Percentiles rank a stretch among this genome's conserved stretches.
Conservation (phyloP, 2,113 vertebrate genomes). For the Lepisosteus oculatus region DNA sequence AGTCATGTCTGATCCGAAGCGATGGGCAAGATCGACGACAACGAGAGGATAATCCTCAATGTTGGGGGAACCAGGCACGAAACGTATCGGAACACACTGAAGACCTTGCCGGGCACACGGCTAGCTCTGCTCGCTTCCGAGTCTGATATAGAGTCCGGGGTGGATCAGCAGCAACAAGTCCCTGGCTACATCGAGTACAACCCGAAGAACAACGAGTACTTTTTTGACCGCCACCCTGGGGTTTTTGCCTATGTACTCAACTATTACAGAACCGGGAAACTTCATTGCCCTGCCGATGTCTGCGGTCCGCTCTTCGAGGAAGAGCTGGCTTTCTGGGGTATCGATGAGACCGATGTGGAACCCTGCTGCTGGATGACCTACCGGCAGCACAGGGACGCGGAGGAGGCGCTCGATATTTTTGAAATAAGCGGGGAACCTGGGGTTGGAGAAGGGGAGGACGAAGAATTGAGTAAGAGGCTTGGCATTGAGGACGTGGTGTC, state of each 20-base stretch:
- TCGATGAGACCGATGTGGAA: slow-evolving; percentile 96
- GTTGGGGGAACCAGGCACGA: slow-evolving; percentile 94
- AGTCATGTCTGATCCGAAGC: slow-evolving; percentile 92
- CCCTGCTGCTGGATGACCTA: slow-evolving; percentile 97
- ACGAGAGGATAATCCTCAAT: slow-evolving; percentile 98
- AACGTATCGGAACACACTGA: slow-evolving; percentile 91
- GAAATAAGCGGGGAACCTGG: slow-evolving; percentile 79
- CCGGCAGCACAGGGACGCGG: slow-evolving; percentile 90
- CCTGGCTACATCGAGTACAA: slow-evolving; percentile 71
- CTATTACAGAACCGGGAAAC: slow-evolving; percentile 92
- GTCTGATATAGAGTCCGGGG: slow-evolving; percentile 73
- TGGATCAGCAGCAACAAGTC: slow-evolving; percentile 66
- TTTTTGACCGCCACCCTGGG: slow-evolving; percentile 91
- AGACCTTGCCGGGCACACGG: slow-evolving; percentile 92
- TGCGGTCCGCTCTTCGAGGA: slow-evolving; percentile 93
- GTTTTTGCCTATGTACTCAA: slow-evolving; percentile 93
- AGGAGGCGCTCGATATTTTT: slow-evolving; percentile 93
- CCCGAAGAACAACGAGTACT: slow-evolving; percentile 79
- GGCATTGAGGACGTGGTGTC: slow-evolving; percentile 69
- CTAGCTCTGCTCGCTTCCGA: slow-evolving; percentile 89
- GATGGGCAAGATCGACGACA: slow-evolving; percentile 96
- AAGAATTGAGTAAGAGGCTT: slow-evolving; percentile 68
- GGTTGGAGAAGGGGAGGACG: slow-evolving; percentile 58
- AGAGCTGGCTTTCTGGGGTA: slow-evolving; percentile 93
- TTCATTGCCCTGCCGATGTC: slow-evolving; percentile 93